Evolutionary conservation across 2,888 invertebrate species (phyloP).

Genomic region (Eupithecia subumbrata): DNA sequence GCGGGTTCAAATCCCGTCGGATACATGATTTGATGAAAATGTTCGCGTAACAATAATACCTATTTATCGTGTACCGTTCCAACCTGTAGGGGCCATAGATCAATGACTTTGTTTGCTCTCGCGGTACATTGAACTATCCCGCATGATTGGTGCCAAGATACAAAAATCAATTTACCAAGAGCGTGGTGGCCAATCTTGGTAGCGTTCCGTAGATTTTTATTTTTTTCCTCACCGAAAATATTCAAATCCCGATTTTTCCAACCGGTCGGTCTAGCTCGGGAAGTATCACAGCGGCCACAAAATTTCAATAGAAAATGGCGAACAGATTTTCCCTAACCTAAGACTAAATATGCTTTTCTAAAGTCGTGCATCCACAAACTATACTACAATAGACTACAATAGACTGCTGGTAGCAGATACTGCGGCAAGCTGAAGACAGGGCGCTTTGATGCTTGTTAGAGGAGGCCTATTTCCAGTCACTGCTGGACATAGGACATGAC

Average conservation of each 20-base stretch:
- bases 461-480: too few relatives aligned
- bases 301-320: not conserved
- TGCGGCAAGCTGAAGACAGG: too few relatives aligned
- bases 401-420: too few relatives aligned
- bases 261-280: not conserved
- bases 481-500: too few relatives aligned
- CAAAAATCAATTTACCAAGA: not conserved
- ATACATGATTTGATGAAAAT: not conserved
- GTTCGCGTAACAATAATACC: not conserved
- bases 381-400: too few relatives aligned
- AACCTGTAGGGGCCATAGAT: not conserved
- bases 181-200: not conserved
- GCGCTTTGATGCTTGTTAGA: too few relatives aligned
- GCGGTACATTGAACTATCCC: not conserved
- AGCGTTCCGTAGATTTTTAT: not conserved
- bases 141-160: not conserved
- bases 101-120: not conserved
- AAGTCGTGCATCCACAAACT: too few relatives aligned
- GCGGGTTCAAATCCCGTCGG: not conserved
- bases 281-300: not conserved
- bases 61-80: not conserved
- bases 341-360: too few relatives aligned
- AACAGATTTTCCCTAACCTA: not conserved
- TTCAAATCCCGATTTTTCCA: not conserved
- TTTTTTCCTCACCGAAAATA: not conserved